These are phyloP conservation scores for Drosophila tristis DNA, from an alignment of 1,140 invertebrate genomes.

Conservation along the genomic window DNA sequence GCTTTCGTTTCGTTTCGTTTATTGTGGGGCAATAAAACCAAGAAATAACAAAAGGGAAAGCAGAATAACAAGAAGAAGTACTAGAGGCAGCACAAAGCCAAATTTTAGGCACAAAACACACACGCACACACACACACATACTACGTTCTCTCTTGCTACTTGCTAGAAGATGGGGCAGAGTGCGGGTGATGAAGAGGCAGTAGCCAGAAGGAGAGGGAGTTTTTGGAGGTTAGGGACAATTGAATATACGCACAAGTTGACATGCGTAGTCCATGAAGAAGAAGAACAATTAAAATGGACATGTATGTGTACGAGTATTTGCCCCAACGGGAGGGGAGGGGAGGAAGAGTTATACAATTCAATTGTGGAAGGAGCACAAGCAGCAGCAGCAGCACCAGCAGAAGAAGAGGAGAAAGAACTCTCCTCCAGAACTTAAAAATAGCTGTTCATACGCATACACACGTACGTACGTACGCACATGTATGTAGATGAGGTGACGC, in stretches of 20 bases:
- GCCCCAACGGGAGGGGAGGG: slow-evolving; percentile 13
- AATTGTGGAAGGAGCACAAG: slow-evolving; percentile 23
- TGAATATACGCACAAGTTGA: slow-evolving; percentile 76
- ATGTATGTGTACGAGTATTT: slow-evolving; percentile 30
- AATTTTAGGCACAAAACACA: slow-evolving; percentile 33
- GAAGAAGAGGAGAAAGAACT: slow-evolving; percentile 6
- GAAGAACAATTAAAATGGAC: slow-evolving; percentile 81
- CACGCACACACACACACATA: slow-evolving; percentile 9
- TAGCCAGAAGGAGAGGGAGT: not conserved
- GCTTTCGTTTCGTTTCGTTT: slow-evolving; percentile 24
- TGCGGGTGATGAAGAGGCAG: not conserved
- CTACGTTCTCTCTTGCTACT: slow-evolving; percentile 1
- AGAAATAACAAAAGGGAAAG: slow-evolving; percentile 76
- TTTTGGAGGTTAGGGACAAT: slow-evolving; percentile 54
- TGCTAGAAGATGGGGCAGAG: not conserved
- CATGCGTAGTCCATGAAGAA: slow-evolving; percentile 80
- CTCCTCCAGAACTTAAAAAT: slow-evolving; percentile 38
- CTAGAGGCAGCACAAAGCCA: slow-evolving; percentile 34
- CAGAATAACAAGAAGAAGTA: slow-evolving; percentile 9
- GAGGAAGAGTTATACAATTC: slow-evolving; percentile 55
- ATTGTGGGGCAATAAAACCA: slow-evolving; percentile 50
- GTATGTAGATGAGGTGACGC: slow-evolving; percentile 33
- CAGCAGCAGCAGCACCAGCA: not conserved
- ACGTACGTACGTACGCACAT: not conserved
- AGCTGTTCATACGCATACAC: slow-evolving; percentile 29